Base-by-base conservation (phyloP, 2,113 vertebrate species). In the Sorex fumeus region DNA sequence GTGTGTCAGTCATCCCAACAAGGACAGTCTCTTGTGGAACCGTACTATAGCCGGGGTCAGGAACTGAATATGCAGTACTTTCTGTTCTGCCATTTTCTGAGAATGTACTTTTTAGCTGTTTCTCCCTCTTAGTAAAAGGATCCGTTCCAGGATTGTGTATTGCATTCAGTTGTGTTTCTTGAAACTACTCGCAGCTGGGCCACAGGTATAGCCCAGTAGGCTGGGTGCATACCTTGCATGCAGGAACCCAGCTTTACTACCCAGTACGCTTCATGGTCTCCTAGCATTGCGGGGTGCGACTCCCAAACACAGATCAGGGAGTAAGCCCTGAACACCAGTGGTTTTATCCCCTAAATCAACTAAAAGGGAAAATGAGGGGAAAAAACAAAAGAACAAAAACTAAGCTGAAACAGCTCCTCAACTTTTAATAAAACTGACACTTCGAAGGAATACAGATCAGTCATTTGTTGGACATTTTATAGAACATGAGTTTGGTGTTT, bases 161-260 rank as follows among this genome's bases (percentile, higher is more conserved):
- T 90, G 4, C 70, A 50, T 85, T 91, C 74, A 77, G 12, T 92
- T 85, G 50, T 64, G 18, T 92, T 94, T 93, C 69, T 57, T 80
- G 81, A 72, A 82, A 76, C 27, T 80, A 57, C 19, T 86, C 77
- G 47, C 86, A 53, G 50, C 34, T 69, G 50, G 57, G 57, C 19
- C 57, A 60, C 15, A 60, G 6, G 18, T 60, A 60, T 8, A 60
- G 57, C 57, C 21, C 21, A 19, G 21, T 60, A 21, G 57, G 57
- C 57, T 60, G 19, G 6, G 18, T 60, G 57, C 57, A 60, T 60
- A 16, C 21, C 23, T 60, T 60, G 19, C 57, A 19, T 60, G 21
- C 21, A 60, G 57, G 57, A 60, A 23, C 57, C 21, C 57, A 60
- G 57, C 57, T 60, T 60, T 23, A 60, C 16, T 60, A 3, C 57